These are phyloP conservation scores for Amazona guildingii DNA, from an alignment of 2,113 vertebrate species.

Conservation along the genomic window DNA sequence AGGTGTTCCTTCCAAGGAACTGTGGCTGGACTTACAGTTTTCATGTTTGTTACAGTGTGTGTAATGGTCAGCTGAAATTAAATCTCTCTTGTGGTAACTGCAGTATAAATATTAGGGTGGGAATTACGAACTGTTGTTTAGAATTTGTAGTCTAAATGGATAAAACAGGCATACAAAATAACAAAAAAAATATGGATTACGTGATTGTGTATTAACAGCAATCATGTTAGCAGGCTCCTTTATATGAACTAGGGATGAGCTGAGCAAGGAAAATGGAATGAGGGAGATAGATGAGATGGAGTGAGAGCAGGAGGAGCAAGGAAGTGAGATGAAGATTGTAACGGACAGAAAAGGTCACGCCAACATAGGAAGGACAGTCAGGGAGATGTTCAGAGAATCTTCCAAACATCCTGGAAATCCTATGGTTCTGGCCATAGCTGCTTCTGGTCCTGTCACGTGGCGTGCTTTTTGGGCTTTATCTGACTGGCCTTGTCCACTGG, in stretches of 20 bases:
- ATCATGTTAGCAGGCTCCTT: neutral
- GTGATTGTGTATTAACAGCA: neutral
- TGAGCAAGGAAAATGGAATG: neutral
- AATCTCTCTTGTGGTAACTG: neutral
- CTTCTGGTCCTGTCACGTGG: neutral
- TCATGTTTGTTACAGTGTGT: neutral
- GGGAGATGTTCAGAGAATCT: neutral
- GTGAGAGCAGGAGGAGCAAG: neutral
- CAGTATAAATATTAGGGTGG: neutral
- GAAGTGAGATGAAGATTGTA: neutral
- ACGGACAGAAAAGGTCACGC: neutral
- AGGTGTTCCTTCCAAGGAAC: neutral
- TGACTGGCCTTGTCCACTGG: neutral
- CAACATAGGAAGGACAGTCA: neutral
- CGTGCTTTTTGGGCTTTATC: neutral
- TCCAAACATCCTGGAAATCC: neutral
- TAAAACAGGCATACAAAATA: neutral
- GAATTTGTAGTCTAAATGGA: neutral
- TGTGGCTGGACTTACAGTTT: neutral
- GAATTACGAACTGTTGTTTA: neutral
- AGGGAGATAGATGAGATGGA: neutral
- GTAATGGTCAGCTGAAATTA: neutral
- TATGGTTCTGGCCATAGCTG: neutral
- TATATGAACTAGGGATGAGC: neutral
- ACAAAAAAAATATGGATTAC: neutral